Evolutionary conservation across 37 sponge, comb jelly and placozoan species (phyloP), one percentile per base, ranked within the genome.

Genomic region (Beroe forskalii): DNA sequence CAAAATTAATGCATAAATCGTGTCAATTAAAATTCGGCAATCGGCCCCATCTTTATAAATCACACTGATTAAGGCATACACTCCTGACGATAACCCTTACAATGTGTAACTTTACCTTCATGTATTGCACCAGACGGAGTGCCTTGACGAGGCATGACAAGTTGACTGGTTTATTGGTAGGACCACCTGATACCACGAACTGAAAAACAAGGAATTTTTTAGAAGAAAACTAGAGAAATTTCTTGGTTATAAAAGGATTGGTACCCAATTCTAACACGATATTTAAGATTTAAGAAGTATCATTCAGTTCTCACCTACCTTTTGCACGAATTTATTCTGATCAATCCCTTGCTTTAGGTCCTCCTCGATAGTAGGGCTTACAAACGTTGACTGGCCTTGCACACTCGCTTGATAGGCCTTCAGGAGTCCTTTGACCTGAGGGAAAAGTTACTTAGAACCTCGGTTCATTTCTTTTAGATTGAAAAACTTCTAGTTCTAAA

Each of bases 401-500:
- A 80, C 86, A 80, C 55, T 44, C 22, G 86, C 43, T 27, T 44
- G 55, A 23, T 80, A 80, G 12, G 86, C 86, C 42, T 80, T 80
- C 55, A 80, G 35, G 0, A 80, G 86, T n/a, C 38, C 86, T 43
- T 80, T 80, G n/a, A 80, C 86, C 86, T 80, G 86, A 55, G 60
- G 17, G 60, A 55, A 55, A 55, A n/a, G n/a, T n/a, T n/a, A n/a
- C n/a, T n/a, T n/a, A n/a, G n/a, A n/a, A n/a, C n/a, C n/a, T n/a
- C n/a, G n/a, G n/a, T n/a, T n/a, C n/a, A n/a, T n/a, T n/a, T n/a
- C n/a, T n/a, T n/a, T n/a, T n/a, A n/a, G n/a, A n/a, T n/a, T n/a
- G n/a, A n/a, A n/a, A n/a, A n/a, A n/a, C n/a, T n/a, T n/a, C n/a
- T n/a, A n/a, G n/a, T n/a, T n/a, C n/a, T n/a, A n/a, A n/a, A n/a